Percentiles rank a stretch among this genome's conserved stretches.
phyloP scores from a whole-genome alignment of 2,797 vertebrate species.

The Urosaurus nigricauda region DNA sequence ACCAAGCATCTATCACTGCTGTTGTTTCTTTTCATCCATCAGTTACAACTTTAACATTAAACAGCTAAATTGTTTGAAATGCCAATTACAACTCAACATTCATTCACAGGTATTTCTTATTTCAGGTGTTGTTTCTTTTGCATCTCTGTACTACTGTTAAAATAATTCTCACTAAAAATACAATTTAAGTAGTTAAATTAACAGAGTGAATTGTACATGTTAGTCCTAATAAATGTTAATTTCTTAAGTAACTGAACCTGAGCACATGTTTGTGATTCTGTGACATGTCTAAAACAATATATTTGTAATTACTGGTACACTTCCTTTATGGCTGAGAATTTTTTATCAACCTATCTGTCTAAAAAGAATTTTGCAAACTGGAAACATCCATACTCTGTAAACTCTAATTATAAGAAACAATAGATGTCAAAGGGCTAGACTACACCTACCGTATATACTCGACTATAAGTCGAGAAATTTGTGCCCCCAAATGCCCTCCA shows the following conservation, averaged over 20 bases:
- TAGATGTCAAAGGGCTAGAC: background rate
- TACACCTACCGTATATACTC: too few species aligned
- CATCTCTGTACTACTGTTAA: background rate
- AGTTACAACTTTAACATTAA: background rate
- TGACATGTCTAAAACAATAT: background rate
- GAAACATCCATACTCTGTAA: background rate
- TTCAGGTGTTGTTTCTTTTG: background rate
- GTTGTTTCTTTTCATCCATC: constrained; percentile 29
- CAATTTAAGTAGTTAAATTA: background rate
- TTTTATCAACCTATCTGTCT: background rate
- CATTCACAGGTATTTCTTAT: background rate
- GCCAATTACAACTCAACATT: background rate
- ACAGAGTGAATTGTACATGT: background rate
- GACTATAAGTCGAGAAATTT: too few species aligned
- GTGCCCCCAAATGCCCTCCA: too few species aligned
- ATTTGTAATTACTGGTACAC: background rate
- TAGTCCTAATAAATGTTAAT: background rate
- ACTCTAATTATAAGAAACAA: background rate
- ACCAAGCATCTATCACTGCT: constrained; percentile 4
- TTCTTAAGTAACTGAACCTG: background rate
- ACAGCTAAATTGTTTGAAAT: background rate
- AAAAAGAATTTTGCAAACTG: background rate
- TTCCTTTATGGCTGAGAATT: background rate
- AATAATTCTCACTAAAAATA: background rate
- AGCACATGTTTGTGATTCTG: background rate